Base-by-base conservation (phyloP, 2,797 vertebrate species). In the Enteromius anoplus region DNA sequence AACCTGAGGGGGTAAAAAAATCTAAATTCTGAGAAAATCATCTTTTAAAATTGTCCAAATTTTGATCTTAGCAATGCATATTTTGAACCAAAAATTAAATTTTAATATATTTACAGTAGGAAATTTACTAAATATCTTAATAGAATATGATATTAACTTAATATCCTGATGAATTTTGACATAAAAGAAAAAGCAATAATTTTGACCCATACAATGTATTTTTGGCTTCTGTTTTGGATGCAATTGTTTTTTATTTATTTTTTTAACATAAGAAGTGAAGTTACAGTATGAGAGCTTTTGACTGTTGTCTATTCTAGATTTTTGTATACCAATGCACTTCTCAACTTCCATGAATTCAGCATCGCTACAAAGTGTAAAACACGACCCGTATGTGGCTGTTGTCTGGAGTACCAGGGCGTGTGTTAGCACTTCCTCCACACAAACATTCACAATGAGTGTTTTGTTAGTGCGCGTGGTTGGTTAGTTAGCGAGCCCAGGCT, bases 401-500 rank as follows among this genome's bases (percentile, higher is more conserved):
- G 72, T 77, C 42, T 76, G 72, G 75, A 78, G 78, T 69, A 66
- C 68, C 49, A 68, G 29, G 49, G 40, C 26, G 49, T 73, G 32
- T 58, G 37, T 79, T 75, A 73, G 75, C 80, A 82, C 75, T 29
- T 81, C 42, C 77, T 68, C 75, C 84, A 37, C 65, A 78, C 21
- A 70, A 81, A 85, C n/a, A 37, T 75, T 49, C 17, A 79, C 29
- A 75, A 26, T 68, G 47, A 75, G 69, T 73, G 76, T 55, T 75
- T 82, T 64, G 55, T 45, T 68, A 72, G 32, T 29, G 37, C 29
- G 60, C 75, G 17, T 75, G 32, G 72, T 69, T 78, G 73, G 53
- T 81, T 82, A 82, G 72, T 85, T 87, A 78, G 58, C 69, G 40
- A 81, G 40, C 78, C 72, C 40, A 34, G 14, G 40, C n/a, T 37